Evolutionary conservation across 2,888 invertebrate genomes (phyloP), one percentile per base, ranked within the genome.

Genomic region (Latrodectus elegans): DNA sequence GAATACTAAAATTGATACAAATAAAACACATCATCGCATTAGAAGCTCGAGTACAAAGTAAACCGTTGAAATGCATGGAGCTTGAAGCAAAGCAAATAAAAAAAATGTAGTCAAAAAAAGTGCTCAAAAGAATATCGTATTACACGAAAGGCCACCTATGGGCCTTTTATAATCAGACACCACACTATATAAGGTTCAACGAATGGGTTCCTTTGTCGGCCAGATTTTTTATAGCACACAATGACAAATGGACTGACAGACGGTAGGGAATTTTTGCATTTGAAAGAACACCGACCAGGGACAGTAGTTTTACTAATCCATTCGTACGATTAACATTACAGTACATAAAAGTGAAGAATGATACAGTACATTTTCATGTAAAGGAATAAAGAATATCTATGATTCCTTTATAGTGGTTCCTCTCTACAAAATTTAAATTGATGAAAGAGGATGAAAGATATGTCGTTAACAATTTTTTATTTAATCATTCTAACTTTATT

Each of bases 151-250:
- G 49, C 75, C 75, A 75, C 68, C 83, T 83, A 64, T 75, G 68
- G 17, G 83, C 52, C 60, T 76, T 83, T 76, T 76, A 83, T 83
- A 83, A 83, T 83, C 83, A 83, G 65, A 68, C 55, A 55, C 53
- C 55, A 68, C 68, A 38, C 17, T 72, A 14, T 72, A 14, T 38
- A 53, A 17, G 11, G 14, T 64, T 12, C 76, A 12, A 53, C 51
- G 11, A 15, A 14, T 8, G 10, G 26, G 65, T 38, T 65, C 65
- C 76, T 76, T 76, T 83, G 83, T 83, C 83, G 70, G 64, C 38
- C 38, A 38, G 6, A 38, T 38, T 38, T 38, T 38, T 38, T 22
- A 76, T 11, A 22, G 51, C 76, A 76, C 55, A n/a, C 67, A 51
- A 67, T 17, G 76, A 55, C 76, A 68, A 77, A 84, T 75, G 64